Percentiles rank a stretch among this genome's conserved stretches.
Conservation (phyloP, 2,888 invertebrate species). For the Lissocephala sabroskyi region DNA sequence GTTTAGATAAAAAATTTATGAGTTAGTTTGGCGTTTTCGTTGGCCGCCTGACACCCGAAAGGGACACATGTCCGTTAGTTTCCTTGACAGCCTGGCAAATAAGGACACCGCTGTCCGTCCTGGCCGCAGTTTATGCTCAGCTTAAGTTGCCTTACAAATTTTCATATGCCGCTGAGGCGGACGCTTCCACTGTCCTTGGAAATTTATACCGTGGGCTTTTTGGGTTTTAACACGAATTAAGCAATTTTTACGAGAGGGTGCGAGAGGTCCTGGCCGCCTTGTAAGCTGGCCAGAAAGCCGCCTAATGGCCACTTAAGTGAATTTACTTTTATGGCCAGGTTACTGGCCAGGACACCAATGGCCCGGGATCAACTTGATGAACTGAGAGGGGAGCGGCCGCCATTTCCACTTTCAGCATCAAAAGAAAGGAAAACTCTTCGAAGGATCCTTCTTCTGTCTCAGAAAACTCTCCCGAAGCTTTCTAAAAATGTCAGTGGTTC, state of each 20-base stretch:
- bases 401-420: conserved; percentile 14
- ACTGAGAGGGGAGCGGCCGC: conserved; percentile 8
- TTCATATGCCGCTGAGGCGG: conserved; percentile 27
- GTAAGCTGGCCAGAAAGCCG: conserved; percentile 36
- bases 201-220: conserved; percentile 14
- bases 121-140: conserved; percentile 35
- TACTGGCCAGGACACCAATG: conserved; percentile 4
- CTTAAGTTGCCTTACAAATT: conserved; percentile 46
- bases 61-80: conserved; percentile 25
- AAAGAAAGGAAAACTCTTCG: background rate
- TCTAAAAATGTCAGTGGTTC: too few species aligned
- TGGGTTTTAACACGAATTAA: conserved; percentile 43
- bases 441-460: background rate
- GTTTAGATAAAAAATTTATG: conserved; percentile 57
- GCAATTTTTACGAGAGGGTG: conserved; percentile 39
- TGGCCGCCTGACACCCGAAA: conserved; percentile 25
- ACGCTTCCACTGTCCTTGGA: too few species aligned
- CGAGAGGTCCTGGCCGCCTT: conserved; percentile 1
- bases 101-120: background rate
- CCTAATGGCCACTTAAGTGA: conserved; percentile 56
- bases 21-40: conserved; percentile 31
- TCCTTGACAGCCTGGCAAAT: conserved; percentile 39
- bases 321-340: conserved; percentile 46
- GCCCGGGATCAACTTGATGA: conserved; percentile 29
- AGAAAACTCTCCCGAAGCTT: too few species aligned